Evolutionary conservation across 1,140 invertebrate genomes (phyloP).

Genomic region (Caenorhabditis latens): DNA sequence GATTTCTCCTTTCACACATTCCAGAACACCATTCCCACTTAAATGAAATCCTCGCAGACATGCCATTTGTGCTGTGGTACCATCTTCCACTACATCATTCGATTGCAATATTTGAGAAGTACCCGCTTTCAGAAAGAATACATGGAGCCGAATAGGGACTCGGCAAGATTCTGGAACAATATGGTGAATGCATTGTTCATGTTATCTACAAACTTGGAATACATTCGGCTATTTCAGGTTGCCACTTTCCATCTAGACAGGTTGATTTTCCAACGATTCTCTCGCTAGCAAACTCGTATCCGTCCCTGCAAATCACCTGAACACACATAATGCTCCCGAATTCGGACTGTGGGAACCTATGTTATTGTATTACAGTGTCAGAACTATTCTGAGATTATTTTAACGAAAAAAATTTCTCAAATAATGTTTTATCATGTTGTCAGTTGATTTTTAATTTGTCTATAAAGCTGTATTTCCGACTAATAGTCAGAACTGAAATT

Average conservation of each 20-base stretch:
- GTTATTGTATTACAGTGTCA: background rate
- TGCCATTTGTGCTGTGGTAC: conserved; percentile 59
- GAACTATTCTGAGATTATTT: background rate
- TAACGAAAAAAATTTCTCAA: background rate
- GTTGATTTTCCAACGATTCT: conserved; percentile 81
- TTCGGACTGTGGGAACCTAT: background rate
- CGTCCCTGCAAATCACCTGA: conserved; percentile 71
- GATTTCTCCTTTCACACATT: conserved; percentile 60
- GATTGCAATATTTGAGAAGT: conserved; percentile 70
- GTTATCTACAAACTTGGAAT: conserved; percentile 82
- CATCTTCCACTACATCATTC: conserved; percentile 61
- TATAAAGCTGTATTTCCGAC: too few relatives aligned
- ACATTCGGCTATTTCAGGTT: conserved; percentile 85
- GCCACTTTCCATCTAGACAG: conserved; percentile 82
- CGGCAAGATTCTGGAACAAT: conserved; percentile 64
- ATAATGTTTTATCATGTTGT: background rate
- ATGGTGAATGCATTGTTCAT: background rate
- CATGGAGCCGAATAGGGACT: conserved; percentile 64
- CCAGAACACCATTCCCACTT: conserved; percentile 61
- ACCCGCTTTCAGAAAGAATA: conserved; percentile 67
- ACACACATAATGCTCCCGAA: conserved; percentile 48
- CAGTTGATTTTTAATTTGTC: too few relatives aligned
- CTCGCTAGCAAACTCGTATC: conserved; percentile 83
- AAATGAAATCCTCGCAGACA: conserved; percentile 66
- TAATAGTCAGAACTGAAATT: too few relatives aligned